Conservation (phyloP, 2,113 vertebrate species). For the Puma concolor region DNA sequence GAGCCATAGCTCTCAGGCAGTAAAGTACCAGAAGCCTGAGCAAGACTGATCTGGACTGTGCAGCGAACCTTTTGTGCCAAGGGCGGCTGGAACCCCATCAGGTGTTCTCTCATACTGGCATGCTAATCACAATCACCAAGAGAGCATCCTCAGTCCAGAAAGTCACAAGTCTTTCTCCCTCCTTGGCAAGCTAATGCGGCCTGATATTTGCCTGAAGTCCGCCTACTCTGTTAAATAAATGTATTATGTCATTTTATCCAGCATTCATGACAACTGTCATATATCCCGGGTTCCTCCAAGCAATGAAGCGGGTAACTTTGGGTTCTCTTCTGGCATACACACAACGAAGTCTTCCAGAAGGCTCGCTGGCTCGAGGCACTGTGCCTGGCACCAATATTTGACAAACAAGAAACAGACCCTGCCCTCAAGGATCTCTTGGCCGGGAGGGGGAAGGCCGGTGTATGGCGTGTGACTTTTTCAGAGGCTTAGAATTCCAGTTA, state of each 20-base stretch:
- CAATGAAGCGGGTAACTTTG: background rate
- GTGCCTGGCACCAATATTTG: background rate
- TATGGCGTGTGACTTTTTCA: background rate
- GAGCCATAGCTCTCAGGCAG: background rate
- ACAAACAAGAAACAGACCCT: background rate
- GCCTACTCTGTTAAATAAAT: constrained; percentile 35
- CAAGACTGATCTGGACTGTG: background rate
- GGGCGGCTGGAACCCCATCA: background rate
- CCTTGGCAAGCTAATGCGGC: constrained; percentile 8
- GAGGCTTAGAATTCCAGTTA: background rate
- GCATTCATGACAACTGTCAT: background rate
- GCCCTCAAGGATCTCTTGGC: background rate
- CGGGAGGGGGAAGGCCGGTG: background rate
- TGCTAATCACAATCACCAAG: background rate
- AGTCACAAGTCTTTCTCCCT: background rate
- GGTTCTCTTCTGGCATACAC: background rate
- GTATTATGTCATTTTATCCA: background rate
- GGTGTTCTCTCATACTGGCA: accelerated
- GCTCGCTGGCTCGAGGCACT: background rate
- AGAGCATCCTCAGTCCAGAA: background rate
- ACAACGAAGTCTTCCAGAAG: background rate
- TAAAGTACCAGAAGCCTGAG: background rate
- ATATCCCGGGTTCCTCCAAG: background rate
- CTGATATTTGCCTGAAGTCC: constrained; percentile 26
- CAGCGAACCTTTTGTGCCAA: background rate